A percentile compares a stretch with the other conserved stretches of the same genome.
These are phyloP conservation scores for Drosophila hydei DNA, from an alignment of 1,140 invertebrate genomes.

Conservation along the genomic window DNA sequence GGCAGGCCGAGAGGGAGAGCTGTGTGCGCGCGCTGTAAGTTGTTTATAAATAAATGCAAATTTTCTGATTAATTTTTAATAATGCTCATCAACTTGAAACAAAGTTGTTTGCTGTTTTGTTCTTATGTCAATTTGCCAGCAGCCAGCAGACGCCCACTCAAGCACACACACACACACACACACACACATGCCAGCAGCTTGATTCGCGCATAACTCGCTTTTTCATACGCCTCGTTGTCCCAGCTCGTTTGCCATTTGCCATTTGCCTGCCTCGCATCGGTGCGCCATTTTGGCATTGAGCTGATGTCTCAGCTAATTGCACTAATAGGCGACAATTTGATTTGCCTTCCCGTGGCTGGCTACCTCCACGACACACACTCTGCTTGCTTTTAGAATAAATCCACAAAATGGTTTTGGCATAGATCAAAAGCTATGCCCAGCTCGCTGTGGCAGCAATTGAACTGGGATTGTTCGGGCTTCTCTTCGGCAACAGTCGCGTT, in stretches of 20 bases:
- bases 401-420: no score
- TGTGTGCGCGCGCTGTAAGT: neutral
- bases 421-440: no score
- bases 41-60: constrained; percentile 70
- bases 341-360: constrained; percentile 24
- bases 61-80: constrained; percentile 80
- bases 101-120: constrained; percentile 47
- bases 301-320: constrained; percentile 55
- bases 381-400: neutral
- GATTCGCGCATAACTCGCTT: neutral
- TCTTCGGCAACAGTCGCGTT: no score
- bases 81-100: constrained; percentile 75
- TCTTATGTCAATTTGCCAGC: constrained; percentile 40
- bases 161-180: neutral
- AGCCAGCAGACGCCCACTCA: constrained; percentile 8
- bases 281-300: constrained; percentile 17
- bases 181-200: neutral
- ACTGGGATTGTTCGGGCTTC: no score
- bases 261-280: neutral
- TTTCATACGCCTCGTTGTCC: neutral
- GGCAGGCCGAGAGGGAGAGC: neutral
- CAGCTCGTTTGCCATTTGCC: neutral
- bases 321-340: constrained; percentile 70
- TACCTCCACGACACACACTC: no score
- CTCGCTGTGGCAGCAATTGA: no score